Base-by-base conservation (phyloP, 2,113 vertebrate genomes). In the Micronisus gabar region DNA sequence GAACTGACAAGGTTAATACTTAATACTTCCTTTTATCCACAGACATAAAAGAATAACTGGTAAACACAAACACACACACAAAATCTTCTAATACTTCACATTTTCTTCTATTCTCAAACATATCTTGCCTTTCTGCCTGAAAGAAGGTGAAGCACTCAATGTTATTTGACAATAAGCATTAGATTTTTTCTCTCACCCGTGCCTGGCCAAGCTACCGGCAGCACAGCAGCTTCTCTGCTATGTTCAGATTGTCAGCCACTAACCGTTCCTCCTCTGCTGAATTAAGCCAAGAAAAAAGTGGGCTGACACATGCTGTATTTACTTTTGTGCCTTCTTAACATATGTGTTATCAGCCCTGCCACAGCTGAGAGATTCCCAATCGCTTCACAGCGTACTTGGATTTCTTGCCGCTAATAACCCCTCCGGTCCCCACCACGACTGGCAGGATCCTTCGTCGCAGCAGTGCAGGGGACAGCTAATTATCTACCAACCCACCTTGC, bases 401-500 rank as follows among this genome's bases (percentile, higher is more conserved):
- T 97, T 98, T 97, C 86, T 94, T 84, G 89, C 91, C 14, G 90
- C 75, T 94, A 97, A 97, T 96, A 95, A 97, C 93, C 90, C 95
- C 87, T 53, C 47, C 34, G 59, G 95, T 96, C 94, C 97, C 58
- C 8, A 1, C 83, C 78, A 38, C 53, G 75, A 83, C 92, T 85
- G 94, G 95, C 83, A 72, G 96, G 91, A 85, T 93, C 86, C 96
- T 82, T 48, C 93, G 73, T 90, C 63, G 29, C 71, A 27, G 95
- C 96, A 66, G 91, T 53, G 95, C 95, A 94, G 93, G 82, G 97
- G 97, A 96, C 97, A 96, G 94, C 97, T 97, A 96, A 98, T 98
- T 98, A 98, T 98, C 98, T 97, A 41, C 94, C 97, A 86, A 92
- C 98, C 97, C 98, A 98, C 98, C 98, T 98, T 98, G 98, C 98